Conservation (phyloP, 2,888 invertebrate genomes). For the Drosophila paranaensis region DNA sequence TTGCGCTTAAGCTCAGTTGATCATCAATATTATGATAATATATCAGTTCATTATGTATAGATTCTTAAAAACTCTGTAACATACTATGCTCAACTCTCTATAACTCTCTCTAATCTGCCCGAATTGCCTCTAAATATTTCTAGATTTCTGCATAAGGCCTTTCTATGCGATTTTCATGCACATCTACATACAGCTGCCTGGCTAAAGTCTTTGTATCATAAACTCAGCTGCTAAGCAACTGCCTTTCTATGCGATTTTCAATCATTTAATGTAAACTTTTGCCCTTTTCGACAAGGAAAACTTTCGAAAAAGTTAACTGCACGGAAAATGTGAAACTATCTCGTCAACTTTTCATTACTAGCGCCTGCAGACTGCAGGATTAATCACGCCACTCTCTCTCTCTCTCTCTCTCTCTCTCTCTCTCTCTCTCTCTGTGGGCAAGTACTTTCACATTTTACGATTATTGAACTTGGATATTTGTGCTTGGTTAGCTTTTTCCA, state of each 20-base stretch:
- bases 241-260: conserved; percentile 4
- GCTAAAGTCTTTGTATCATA: too few species aligned
- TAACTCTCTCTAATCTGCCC: too few species aligned
- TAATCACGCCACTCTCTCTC: not conserved
- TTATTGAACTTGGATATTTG: not conserved
- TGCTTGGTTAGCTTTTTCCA: not conserved
- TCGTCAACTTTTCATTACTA: not conserved
- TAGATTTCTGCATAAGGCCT: too few species aligned
- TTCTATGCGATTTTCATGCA: too few species aligned
- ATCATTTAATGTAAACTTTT: not conserved
- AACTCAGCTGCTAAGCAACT: too few species aligned
- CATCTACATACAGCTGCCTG: not conserved
- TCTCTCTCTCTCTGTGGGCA: not conserved
- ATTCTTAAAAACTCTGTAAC: too few species aligned
- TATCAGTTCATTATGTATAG: too few species aligned
- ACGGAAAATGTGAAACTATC: not conserved
- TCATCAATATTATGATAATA: too few species aligned
- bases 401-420: not conserved
- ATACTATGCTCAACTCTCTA: too few species aligned
- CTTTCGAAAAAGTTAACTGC: not conserved
- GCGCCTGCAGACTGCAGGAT: not conserved
- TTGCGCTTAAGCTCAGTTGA: not conserved
- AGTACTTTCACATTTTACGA: not conserved
- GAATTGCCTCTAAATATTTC: too few species aligned
- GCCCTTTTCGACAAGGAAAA: not conserved